Percentiles rank a stretch among this genome's conserved stretches.
These are phyloP conservation scores for Pterocles orientalis DNA, from an alignment of 2,113 vertebrate species.

Conservation along the genomic window DNA sequence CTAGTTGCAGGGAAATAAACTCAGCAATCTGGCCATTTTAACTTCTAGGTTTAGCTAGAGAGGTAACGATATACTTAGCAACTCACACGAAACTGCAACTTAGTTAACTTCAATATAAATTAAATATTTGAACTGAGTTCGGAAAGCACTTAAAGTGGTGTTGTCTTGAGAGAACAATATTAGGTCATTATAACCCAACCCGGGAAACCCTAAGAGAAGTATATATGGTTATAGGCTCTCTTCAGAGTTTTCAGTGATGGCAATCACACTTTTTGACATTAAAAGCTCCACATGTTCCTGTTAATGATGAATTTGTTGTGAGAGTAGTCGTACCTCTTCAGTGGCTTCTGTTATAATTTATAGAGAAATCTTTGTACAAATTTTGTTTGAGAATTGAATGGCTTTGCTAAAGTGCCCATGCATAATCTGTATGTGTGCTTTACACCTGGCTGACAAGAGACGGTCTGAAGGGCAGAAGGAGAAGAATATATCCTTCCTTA, in stretches of 20 bases:
- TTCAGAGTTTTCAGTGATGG: not conserved
- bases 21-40: not conserved
- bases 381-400: not conserved
- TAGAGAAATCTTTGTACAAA: not conserved
- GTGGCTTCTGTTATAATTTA: not conserved
- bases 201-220: not conserved
- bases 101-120: not conserved
- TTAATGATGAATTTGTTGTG: not conserved
- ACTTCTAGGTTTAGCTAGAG: not conserved
- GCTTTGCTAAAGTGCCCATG: not conserved
- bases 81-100: not conserved
- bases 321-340: not conserved
- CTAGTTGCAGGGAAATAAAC: not conserved
- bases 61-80: not conserved
- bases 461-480: not conserved
- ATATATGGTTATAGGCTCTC: not conserved
- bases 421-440: not conserved
- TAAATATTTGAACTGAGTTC: not conserved
- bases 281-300: not conserved
- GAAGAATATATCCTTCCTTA: not conserved
- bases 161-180: not conserved
- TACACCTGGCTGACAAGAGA: not conserved
- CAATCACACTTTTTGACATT: not conserved
- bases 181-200: not conserved
- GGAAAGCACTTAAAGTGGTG: not conserved